phyloP scores from a whole-genome alignment of 2,113 vertebrate species.

The Tyrannus savana region DNA sequence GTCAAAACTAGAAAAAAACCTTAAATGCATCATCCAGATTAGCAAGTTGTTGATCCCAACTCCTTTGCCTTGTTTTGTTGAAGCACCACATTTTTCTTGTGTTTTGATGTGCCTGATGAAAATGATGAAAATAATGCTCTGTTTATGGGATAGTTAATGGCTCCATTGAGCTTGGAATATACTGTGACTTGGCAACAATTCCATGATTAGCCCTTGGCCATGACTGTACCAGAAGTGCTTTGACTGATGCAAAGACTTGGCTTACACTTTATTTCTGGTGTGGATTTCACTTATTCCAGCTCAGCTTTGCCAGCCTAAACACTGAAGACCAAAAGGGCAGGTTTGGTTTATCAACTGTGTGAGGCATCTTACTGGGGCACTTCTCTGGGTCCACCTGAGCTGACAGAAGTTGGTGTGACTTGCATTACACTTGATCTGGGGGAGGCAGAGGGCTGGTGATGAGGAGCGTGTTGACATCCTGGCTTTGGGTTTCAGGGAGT shows the following conservation, averaged over 20 bases:
- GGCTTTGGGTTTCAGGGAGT: neutral
- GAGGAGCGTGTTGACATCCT: neutral
- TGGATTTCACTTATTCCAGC: neutral
- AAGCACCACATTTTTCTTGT: neutral
- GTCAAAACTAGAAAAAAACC: neutral
- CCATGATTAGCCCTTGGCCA: neutral
- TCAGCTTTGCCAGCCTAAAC: neutral
- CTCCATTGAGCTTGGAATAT: neutral
- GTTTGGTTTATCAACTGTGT: neutral
- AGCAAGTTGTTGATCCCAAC: neutral
- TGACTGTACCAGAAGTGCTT: neutral
- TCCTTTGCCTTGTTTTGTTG: neutral
- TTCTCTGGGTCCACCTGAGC: neutral
- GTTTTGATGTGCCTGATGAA: conserved; percentile 21
- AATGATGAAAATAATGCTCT: neutral
- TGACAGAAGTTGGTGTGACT: neutral
- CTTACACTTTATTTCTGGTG: neutral
- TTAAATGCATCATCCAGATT: neutral
- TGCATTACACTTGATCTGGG: neutral
- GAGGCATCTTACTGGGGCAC: neutral
- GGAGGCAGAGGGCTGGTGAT: neutral
- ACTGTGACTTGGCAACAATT: neutral
- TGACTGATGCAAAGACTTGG: neutral
- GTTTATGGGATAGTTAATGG: neutral
- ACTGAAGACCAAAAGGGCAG: neutral